Evolutionary conservation across 2,797 vertebrate genomes (phyloP).

Genomic region (Hydrolagus colliei): DNA sequence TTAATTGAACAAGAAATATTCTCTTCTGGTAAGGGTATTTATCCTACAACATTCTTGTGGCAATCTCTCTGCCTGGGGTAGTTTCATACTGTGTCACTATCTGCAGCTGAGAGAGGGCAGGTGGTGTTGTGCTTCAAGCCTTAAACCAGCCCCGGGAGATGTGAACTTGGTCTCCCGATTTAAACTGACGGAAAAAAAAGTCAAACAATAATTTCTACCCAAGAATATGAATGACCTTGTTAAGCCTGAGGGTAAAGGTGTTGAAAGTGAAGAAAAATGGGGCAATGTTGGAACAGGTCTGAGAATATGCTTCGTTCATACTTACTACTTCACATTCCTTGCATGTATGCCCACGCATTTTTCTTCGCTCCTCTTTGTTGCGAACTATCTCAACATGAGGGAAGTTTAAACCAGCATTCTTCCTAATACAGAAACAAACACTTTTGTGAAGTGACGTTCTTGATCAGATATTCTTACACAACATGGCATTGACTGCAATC

Average conservation of each 20-base stretch:
- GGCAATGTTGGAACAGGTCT: not conserved
- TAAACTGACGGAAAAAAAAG: no score
- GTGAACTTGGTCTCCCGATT: no score
- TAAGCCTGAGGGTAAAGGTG: not conserved
- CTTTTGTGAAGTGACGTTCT: not conserved
- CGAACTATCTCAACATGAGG: slow-evolving; percentile 82
- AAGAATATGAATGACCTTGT: not conserved
- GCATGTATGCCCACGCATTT: slow-evolving; percentile 81
- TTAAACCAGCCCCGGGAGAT: not conserved
- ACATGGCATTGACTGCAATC: not conserved
- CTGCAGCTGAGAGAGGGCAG: not conserved
- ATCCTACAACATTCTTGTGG: not conserved
- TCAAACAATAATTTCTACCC: not conserved
- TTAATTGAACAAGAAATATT: not conserved
- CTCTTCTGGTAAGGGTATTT: not conserved
- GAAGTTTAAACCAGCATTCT: slow-evolving; percentile 57
- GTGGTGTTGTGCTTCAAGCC: not conserved
- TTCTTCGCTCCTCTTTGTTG: slow-evolving; percentile 86
- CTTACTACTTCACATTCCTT: slow-evolving; percentile 85
- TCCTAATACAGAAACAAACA: slow-evolving; percentile 38
- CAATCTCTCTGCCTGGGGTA: not conserved
- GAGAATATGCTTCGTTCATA: slow-evolving; percentile 33
- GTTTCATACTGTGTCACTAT: no score
- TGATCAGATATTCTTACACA: not conserved
- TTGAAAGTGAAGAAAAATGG: not conserved